Percentiles rank a stretch among this genome's conserved stretches.
Evolutionary conservation across 2,797 vertebrate genomes (phyloP).

Genomic region (Paguma larvata): DNA sequence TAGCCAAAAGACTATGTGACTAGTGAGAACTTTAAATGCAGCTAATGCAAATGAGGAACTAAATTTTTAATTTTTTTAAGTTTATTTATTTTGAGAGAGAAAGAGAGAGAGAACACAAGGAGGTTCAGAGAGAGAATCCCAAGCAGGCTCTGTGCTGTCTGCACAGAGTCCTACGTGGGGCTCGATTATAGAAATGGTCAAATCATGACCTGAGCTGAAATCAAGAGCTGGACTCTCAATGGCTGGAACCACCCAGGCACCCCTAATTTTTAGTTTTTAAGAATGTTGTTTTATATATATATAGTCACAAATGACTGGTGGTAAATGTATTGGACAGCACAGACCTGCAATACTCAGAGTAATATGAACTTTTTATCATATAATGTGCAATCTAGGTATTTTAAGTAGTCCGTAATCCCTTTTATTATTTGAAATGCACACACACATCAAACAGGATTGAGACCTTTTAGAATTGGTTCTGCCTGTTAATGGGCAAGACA

Average conservation of each 20-base stretch:
- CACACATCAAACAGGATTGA: background rate
- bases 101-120: too few species aligned
- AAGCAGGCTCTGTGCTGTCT: too few species aligned
- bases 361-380: background rate
- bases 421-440: conserved; percentile 34
- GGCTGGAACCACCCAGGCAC: too few species aligned
- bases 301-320: background rate
- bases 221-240: too few species aligned
- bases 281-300: background rate
- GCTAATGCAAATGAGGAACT: background rate
- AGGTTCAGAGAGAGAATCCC: too few species aligned
- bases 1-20: background rate
- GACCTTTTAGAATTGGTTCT: background rate
- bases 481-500: background rate
- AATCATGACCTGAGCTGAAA: too few species aligned
- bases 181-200: too few species aligned
- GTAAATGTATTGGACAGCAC: background rate
- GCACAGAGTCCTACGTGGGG: too few species aligned
- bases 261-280: background rate
- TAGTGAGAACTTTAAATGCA: background rate
- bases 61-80: background rate
- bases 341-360: background rate
- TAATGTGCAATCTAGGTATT: background rate
- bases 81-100: too few species aligned
- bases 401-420: background rate